These are phyloP conservation scores for Yponomeuta evonymella DNA, from an alignment of 2,888 invertebrate species.

Conservation along the genomic window DNA sequence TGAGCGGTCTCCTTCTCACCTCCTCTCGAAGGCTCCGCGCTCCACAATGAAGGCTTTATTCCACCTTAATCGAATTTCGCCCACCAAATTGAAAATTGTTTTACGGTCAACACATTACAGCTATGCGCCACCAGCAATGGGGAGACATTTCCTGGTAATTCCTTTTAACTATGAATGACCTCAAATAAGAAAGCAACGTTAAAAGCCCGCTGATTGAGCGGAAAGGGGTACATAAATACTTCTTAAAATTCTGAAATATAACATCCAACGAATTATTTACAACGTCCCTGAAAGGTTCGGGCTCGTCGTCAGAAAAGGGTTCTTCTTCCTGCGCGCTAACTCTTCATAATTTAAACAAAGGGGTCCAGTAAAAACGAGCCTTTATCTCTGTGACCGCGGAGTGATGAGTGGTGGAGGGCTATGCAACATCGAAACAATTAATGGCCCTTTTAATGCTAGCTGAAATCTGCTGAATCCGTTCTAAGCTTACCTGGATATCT, in stretches of 20 bases:
- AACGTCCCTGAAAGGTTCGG: slow-evolving; percentile 45
- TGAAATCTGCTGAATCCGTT: slow-evolving; percentile 1
- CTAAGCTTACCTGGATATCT: not conserved
- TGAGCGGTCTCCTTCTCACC: not conserved
- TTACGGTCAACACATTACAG: slow-evolving; percentile 22
- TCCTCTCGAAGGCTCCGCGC: not conserved
- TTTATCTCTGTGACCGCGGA: slow-evolving; percentile 30
- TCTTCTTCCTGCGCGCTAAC: slow-evolving; percentile 16
- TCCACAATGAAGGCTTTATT: slow-evolving; percentile 32
- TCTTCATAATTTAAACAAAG: slow-evolving; percentile 47
- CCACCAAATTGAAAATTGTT: slow-evolving; percentile 40
- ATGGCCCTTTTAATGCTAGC: slow-evolving; percentile 27
- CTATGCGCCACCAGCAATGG: slow-evolving; percentile 11
- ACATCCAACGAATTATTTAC: slow-evolving; percentile 32
- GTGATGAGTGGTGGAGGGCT: slow-evolving; percentile 20
- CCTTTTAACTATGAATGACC: slow-evolving; percentile 22
- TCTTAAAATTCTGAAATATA: slow-evolving; percentile 39
- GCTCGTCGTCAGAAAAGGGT: slow-evolving; percentile 44
- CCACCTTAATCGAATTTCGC: slow-evolving; percentile 40
- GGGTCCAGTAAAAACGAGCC: slow-evolving; percentile 31
- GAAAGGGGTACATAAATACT: slow-evolving; percentile 24
- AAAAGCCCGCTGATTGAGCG: not conserved
- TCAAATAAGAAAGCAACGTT: not conserved
- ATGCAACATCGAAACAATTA: slow-evolving; percentile 40
- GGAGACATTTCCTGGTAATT: not conserved